Conservation (phyloP, 2,113 vertebrate genomes). For the Centrocercus urophasianus region DNA sequence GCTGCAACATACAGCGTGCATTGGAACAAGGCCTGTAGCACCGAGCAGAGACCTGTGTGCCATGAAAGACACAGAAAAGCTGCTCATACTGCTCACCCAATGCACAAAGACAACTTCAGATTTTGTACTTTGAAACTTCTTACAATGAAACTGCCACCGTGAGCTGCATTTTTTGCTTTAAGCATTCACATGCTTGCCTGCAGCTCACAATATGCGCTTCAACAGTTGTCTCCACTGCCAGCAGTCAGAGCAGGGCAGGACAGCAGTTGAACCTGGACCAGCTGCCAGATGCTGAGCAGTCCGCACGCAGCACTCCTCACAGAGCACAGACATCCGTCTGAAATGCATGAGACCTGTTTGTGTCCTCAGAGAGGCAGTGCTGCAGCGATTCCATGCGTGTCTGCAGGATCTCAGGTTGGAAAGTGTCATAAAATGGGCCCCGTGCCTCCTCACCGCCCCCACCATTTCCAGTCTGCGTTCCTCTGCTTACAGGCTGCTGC, state of each 20-base stretch:
- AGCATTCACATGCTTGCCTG: rapidly evolving
- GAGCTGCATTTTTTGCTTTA: not conserved
- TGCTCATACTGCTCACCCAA: not conserved
- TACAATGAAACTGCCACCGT: not conserved
- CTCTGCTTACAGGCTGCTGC: not conserved
- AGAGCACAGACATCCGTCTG: slow-evolving; percentile 8
- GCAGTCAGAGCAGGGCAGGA: not conserved
- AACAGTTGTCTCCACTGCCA: not conserved
- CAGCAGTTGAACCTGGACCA: not conserved
- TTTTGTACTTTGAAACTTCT: rapidly evolving
- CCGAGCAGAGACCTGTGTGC: not conserved
- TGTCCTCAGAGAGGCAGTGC: not conserved
- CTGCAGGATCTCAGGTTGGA: not conserved
- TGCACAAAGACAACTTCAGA: not conserved
- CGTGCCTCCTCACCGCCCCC: rapidly evolving
- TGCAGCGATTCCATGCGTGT: not conserved
- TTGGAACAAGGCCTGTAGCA: not conserved
- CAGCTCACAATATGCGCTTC: not conserved
- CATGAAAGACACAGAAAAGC: not conserved
- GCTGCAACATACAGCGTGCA: not conserved
- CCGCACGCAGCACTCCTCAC: not conserved
- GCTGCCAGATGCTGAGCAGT: not conserved
- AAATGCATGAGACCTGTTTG: not conserved
- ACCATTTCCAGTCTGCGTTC: not conserved
- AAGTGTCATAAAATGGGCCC: not conserved